Evolutionary conservation across 2,888 invertebrate genomes (phyloP).

Genomic region (Eilema sororculum): DNA sequence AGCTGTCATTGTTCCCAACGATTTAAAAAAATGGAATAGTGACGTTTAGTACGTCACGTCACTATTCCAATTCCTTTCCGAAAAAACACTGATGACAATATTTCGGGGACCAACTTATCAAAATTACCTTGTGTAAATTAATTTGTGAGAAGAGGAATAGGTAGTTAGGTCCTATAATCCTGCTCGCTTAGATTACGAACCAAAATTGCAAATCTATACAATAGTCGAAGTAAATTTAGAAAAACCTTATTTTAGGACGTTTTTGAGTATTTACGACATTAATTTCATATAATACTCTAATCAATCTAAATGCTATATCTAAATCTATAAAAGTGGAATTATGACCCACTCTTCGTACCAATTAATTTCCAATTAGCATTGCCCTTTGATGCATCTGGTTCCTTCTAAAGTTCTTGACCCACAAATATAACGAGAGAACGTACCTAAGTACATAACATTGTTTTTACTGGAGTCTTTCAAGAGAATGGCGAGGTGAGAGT

Average conservation of each 20-base stretch:
- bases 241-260: too few species aligned
- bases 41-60: too few species aligned
- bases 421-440: background rate
- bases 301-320: too few species aligned
- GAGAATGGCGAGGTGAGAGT: background rate
- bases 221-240: too few species aligned
- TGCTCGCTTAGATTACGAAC: too few species aligned
- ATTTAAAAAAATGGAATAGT: background rate
- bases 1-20: background rate
- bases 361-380: background rate
- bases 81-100: too few species aligned
- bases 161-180: too few species aligned
- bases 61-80: too few species aligned
- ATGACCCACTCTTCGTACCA: background rate
- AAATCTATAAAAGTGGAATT: too few species aligned
- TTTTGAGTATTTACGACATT: background rate
- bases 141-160: too few species aligned
- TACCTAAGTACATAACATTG: background rate
- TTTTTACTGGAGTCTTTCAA: background rate
- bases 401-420: background rate
- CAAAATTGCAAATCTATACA: too few species aligned
- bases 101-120: background rate
- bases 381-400: background rate
- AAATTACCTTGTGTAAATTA: too few species aligned
- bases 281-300: background rate